Conservation (phyloP, 53 echinoderm and acorn worm genomes). For the Actinopyga echinites region DNA sequence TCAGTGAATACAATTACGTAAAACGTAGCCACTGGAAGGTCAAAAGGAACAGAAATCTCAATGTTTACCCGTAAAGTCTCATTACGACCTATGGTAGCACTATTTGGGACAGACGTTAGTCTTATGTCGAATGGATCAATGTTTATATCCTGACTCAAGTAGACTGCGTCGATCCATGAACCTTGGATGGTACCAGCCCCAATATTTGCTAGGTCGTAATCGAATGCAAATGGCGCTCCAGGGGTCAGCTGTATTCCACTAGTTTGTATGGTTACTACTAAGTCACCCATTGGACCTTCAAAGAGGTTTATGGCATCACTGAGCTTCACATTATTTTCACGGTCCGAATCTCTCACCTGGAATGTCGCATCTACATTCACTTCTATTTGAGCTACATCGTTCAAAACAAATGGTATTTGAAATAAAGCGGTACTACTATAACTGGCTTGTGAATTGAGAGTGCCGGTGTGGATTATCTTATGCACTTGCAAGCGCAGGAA, state of each 20-base stretch:
- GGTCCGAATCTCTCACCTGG: slow-evolving; percentile 5
- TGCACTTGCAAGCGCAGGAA: not conserved
- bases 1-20: slow-evolving; percentile 15
- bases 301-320: slow-evolving; percentile 3
- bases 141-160: slow-evolving; percentile 17
- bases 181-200: not conserved
- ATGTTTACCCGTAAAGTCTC: not conserved
- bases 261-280: not conserved
- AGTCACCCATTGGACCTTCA: slow-evolving; percentile 24
- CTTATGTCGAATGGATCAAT: slow-evolving; percentile 33
- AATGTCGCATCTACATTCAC: not conserved
- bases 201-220: slow-evolving; percentile 18
- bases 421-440: not conserved
- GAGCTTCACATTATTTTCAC: slow-evolving; percentile 9
- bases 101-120: not conserved
- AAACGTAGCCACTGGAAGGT: slow-evolving; percentile 3
- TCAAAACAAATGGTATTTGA: slow-evolving; percentile 3
- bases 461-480: slow-evolving; percentile 3
- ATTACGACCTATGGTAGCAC: not conserved
- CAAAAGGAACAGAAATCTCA: slow-evolving; percentile 10
- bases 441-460: not conserved
- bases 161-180: slow-evolving; percentile 19
- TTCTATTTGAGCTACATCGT: slow-evolving; percentile 9
- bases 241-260: not conserved
- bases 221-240: slow-evolving; percentile 7